These are phyloP conservation scores for Sternarchorhynchus goeldii DNA, from an alignment of 2,797 vertebrate species.

Conservation along the genomic window DNA sequence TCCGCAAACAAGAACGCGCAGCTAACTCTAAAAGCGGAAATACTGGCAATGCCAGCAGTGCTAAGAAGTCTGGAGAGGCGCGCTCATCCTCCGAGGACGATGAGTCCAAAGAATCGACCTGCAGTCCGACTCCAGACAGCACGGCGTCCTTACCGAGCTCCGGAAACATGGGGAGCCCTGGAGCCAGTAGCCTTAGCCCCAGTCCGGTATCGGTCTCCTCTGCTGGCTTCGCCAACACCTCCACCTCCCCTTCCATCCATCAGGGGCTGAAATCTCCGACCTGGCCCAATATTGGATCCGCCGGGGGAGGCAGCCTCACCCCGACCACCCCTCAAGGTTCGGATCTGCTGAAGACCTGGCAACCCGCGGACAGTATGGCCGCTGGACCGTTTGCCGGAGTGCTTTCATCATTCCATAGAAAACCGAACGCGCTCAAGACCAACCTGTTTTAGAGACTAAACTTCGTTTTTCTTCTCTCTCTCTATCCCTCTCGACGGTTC, in stretches of 20 bases:
- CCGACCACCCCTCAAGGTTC: slow-evolving; percentile 78
- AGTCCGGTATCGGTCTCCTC: slow-evolving; percentile 77
- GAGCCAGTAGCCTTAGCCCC: slow-evolving; percentile 82
- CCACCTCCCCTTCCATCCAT: slow-evolving; percentile 75
- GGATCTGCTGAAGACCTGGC: slow-evolving; percentile 93
- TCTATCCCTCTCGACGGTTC: slow-evolving; percentile 12
- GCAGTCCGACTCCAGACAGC: slow-evolving; percentile 95
- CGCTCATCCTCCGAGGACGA: slow-evolving; percentile 92
- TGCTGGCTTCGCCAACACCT: slow-evolving; percentile 73
- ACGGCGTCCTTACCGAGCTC: slow-evolving; percentile 88
- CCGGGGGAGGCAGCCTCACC: slow-evolving; percentile 71
- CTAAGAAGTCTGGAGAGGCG: slow-evolving; percentile 81
- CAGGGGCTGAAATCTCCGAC: slow-evolving; percentile 86
- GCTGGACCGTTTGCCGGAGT: slow-evolving; percentile 92
- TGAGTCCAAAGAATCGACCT: slow-evolving; percentile 94
- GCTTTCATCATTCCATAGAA: slow-evolving; percentile 94
- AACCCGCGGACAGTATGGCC: slow-evolving; percentile 88
- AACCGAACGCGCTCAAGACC: slow-evolving; percentile 87
- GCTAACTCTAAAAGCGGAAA: slow-evolving; percentile 83
- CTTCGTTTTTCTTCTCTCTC: neutral
- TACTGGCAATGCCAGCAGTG: slow-evolving; percentile 56
- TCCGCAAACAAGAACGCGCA: slow-evolving; percentile 90
- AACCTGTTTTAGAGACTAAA: slow-evolving; percentile 85
- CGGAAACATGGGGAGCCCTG: slow-evolving; percentile 82
- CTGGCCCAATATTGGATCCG: slow-evolving; percentile 84